Evolutionary conservation across 2,113 vertebrate species (phyloP), one percentile per base, ranked within the genome.

Genomic region (Eretmochelys imbricata): DNA sequence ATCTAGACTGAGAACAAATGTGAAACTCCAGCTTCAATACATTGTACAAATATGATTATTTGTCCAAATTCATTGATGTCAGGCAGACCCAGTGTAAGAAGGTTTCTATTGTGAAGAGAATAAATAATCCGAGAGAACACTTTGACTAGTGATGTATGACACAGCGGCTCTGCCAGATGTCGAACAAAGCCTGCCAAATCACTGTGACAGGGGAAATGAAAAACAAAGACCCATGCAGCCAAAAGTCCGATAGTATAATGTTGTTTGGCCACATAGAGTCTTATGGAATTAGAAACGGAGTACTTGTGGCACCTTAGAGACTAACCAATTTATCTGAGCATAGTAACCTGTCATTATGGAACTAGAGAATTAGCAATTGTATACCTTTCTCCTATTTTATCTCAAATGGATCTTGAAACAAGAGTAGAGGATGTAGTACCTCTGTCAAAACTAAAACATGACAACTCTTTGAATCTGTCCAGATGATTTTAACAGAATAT

Each of bases 51-150:
- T 83, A 48, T 82, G 54, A 93, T 92, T 84, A 95, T 92, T 89
- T 95, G 53, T 92, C 88, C 89, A 87, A 84, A 84, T 90, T 72
- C 65, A 90, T 89, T 57, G 76, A 84, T 93, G 84, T 90, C 62
- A 81, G 85, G 75, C 85, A 80, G 48, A 57, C 49, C 46, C 62
- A 83, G 84, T 72, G 72, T 80, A 82, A 72, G 48, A 57, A 79
- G 87, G 90, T 82, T 69, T 92, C 85, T 85, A 54, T 89, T 80
- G 62, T 78, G 65, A 91, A 89, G 87, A 91, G 90, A 89, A 82
- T 85, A 91, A 89, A 80, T 94, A 82, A 84, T 50, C 59, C 38
- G 27, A 92, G 87, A 78, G 82, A 89, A 69, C 62, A 62, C 78
- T 89, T 94, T 76, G 90, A 86, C 93, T 91, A 50, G 81, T 86